Conservation (phyloP, 2,797 vertebrate genomes). For the Scarus forsteni region DNA sequence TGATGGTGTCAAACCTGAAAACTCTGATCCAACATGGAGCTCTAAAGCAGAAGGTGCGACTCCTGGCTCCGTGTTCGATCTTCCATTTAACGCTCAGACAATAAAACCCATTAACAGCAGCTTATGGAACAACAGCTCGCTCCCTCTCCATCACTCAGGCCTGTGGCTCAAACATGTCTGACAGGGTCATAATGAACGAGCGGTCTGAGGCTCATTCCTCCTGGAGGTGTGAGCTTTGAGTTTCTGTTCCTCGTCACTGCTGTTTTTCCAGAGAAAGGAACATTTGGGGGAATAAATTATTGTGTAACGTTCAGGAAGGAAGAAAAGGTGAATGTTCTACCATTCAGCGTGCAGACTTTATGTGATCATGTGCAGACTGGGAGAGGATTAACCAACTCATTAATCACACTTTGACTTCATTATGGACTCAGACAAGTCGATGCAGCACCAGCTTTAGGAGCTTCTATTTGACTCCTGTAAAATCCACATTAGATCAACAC, state of each 20-base stretch:
- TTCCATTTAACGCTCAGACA: conserved; percentile 64
- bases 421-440: too few relatives aligned
- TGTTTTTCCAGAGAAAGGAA: conserved; percentile 30
- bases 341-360: too few relatives aligned
- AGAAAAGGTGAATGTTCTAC: too few relatives aligned
- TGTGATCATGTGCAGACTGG: neutral
- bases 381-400: too few relatives aligned
- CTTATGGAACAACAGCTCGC: conserved; percentile 23
- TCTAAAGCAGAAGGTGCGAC: conserved; percentile 33
- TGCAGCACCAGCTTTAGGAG: too few relatives aligned
- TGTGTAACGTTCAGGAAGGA: conserved; percentile 20
- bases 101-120: conserved; percentile 58
- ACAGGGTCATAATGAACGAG: conserved; percentile 33
- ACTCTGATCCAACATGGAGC: too few relatives aligned
- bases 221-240: conserved; percentile 50
- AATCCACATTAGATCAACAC: too few relatives aligned
- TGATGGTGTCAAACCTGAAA: too few relatives aligned
- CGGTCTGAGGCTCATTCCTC: conserved; percentile 50
- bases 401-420: too few relatives aligned
- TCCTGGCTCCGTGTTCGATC: conserved; percentile 54
- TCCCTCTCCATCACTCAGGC: conserved; percentile 61
- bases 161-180: conserved; percentile 39
- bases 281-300: conserved; percentile 20
- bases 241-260: conserved; percentile 13
- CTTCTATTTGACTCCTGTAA: too few relatives aligned